Base-by-base conservation (phyloP, 1,140 invertebrate genomes). In the Spodoptera litura region DNA sequence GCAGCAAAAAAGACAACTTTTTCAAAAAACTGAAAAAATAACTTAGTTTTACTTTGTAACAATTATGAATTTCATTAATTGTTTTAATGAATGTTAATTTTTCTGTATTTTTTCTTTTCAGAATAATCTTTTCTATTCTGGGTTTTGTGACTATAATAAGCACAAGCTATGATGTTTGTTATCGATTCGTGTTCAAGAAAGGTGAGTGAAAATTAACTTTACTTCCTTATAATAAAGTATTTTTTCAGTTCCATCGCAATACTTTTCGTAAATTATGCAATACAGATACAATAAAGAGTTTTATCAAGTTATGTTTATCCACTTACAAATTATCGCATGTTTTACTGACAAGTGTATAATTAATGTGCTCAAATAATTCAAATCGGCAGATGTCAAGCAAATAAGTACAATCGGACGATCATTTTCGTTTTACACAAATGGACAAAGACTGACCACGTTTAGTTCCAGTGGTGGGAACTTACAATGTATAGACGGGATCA, bases 401-500 rank as follows among this genome's bases (percentile, higher is more conserved):
- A 75, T 64, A 35, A 82, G 83, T 51, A 38, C 53, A n/a, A 12
- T 85, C 20, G 83, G 85, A 2, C 70, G 81, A 59, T 78, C 82
- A 4, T 93, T 88, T 55, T 92, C 91, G 38, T 71, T 88, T 0
- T 89, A 85, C 55, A 89, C 86, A 25, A 91, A 88, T 77, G 78
- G 83, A 8, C 72, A 81, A 49, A 79, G 80, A 13, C 58, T 93
- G 11, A 49, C 87, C 25, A 82, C 68, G 1, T 85, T 85, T 27
- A 78, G 79, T 12, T 52, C 75, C 4, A 78, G 64, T 13, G 71
- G 83, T 4, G 84, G 80, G 8, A 73, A 79, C 6, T 38, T 96
- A 5, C 85, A 91, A 35, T 95, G 94, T 76, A 59, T 96, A 25
- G 95, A 95, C 79, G 96, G 96, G 0, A 84, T 96, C 3, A 92